phyloP scores from a whole-genome alignment of 2,888 invertebrate species.

The Gastrophysa polygoni region DNA sequence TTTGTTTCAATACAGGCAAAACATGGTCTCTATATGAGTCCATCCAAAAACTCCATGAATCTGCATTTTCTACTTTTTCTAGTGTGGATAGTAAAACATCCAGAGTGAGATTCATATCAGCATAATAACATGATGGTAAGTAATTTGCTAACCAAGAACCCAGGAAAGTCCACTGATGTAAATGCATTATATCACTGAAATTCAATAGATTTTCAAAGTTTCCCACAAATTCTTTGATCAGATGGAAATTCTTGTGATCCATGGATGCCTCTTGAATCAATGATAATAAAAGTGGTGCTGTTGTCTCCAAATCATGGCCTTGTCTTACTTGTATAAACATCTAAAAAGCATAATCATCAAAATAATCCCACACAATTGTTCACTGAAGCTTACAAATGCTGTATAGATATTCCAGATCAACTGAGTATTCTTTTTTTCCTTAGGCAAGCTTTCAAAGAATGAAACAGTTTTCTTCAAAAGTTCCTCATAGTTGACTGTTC shows the following conservation, averaged over 20 bases:
- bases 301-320: constrained; percentile 43
- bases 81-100: constrained; percentile 45
- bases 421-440: constrained; percentile 41
- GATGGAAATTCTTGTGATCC: constrained; percentile 44
- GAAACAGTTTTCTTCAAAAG: constrained; percentile 47
- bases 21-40: constrained; percentile 44
- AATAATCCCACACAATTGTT: background rate
- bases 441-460: constrained; percentile 45
- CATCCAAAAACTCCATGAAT: constrained; percentile 50
- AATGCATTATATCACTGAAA: constrained; percentile 43
- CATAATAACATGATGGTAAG: constrained; percentile 46
- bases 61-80: constrained; percentile 39
- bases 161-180: constrained; percentile 51
- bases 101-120: constrained; percentile 47
- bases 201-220: constrained; percentile 46
- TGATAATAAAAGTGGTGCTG: constrained; percentile 39
- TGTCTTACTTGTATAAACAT: constrained; percentile 45
- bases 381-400: constrained; percentile 46
- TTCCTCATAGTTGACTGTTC: constrained; percentile 49
- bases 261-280: constrained; percentile 44
- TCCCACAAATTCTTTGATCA: constrained; percentile 47
- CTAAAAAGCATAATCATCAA: constrained; percentile 37
- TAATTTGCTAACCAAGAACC: constrained; percentile 52
- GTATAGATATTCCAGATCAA: constrained; percentile 49
- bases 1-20: constrained; percentile 46